Evolutionary conservation across 1,140 invertebrate genomes (phyloP), one percentile per base, ranked within the genome.

Genomic region (Meloidogyne hapla): DNA sequence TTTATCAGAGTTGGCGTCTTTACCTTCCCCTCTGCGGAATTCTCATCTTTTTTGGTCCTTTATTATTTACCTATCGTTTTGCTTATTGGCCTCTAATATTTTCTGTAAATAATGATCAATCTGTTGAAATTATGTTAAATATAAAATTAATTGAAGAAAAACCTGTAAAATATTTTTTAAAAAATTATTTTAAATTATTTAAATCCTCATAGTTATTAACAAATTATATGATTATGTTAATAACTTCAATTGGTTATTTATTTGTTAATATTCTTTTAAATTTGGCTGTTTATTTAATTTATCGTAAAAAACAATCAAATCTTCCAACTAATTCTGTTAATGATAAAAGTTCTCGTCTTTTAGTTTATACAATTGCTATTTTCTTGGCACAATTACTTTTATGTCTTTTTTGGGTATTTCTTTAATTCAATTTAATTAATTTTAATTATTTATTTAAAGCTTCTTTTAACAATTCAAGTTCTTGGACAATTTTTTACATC

Each of bases 301-400:
- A 67, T 42, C 28, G 40, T 33, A 33, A 42, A 42, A 33, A 67
- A 33, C 65, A 67, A 42, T n/a, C 65, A 33, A 33, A 67, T 33
- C n/a, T 67, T 18, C 5, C 21, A 33, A 67, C 28, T 18, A 67
- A 23, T 56, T n/a, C 6, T n/a, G n/a, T 2, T 56, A 48, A 48
- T 18, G 21, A 67, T 42, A 69, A 48, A 23, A 69, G 48, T 69
- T 72, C 45, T 33, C 48, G 69, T 56, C n/a, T 56, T 10, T n/a
- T 72, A 26, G 69, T 33, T 72, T 56, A 72, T 23, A 72, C 69
- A 62, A 33, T 56, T 72, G 40, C 38, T 25, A 72, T 72, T 23
- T 56, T 42, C 42, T n/a, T 69, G 13, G 67, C 40, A 1, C 69
- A 72, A 72, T 23, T 13, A 62, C 42, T 48, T 28, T 18, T 69